Conservation (phyloP, 2,797 vertebrate species). For the Eulemur coronatus region DNA sequence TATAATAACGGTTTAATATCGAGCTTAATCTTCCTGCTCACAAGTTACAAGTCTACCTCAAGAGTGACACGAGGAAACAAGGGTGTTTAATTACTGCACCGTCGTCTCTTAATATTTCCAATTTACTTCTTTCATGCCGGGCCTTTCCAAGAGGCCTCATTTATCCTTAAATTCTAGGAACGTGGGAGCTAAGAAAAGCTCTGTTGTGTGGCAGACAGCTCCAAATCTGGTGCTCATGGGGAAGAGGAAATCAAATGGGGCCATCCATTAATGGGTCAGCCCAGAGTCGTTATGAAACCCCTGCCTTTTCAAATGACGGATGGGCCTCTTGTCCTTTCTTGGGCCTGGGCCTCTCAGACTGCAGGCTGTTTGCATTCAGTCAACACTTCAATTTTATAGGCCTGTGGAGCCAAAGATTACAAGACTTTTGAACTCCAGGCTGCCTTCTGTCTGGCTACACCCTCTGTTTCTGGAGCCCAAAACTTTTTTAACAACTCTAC, state of each 20-base stretch:
- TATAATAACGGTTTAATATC: constrained; percentile 70
- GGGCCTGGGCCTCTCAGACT: constrained; percentile 63
- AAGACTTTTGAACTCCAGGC: constrained; percentile 87
- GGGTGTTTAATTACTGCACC: not conserved
- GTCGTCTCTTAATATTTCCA: not conserved
- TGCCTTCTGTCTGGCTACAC: constrained; percentile 87
- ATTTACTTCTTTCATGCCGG: constrained; percentile 21
- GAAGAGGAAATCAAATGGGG: constrained; percentile 47
- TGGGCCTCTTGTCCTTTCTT: constrained; percentile 69
- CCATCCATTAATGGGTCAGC: constrained; percentile 60
- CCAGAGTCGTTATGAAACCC: constrained; percentile 24
- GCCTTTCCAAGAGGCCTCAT: not conserved
- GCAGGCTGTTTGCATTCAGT: constrained; percentile 85
- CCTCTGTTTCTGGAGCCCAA: constrained; percentile 86
- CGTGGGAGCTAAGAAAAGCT: fast-evolving
- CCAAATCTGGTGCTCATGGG: not conserved
- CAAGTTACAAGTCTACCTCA: constrained; percentile 80
- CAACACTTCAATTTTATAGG: constrained; percentile 88
- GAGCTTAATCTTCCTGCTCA: constrained; percentile 72
- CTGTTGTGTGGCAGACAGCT: not conserved
- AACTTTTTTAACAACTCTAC: constrained; percentile 84
- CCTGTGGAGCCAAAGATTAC: constrained; percentile 86
- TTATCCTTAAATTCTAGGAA: constrained; percentile 57
- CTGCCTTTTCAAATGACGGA: constrained; percentile 66
- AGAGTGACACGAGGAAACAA: constrained; percentile 56